Evolutionary conservation across 1,140 invertebrate genomes (phyloP).

Genomic region (Hetaerina americana): DNA sequence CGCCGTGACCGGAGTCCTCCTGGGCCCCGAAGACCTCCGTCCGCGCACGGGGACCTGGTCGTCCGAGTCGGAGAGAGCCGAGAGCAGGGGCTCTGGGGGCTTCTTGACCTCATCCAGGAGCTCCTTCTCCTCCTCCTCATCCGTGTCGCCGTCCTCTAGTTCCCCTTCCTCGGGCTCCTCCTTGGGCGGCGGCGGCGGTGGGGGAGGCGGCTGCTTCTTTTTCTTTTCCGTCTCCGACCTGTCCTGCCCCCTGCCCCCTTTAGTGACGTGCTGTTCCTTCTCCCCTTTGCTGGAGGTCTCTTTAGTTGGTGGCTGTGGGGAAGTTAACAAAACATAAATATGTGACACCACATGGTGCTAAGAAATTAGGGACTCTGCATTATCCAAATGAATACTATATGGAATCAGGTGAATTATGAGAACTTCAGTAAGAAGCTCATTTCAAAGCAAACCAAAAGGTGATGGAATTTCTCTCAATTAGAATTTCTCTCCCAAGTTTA

Average conservation of each 20-base stretch:
- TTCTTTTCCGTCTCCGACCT: conserved; percentile 16
- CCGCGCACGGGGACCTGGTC: conserved; percentile 25
- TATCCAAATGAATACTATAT: no score
- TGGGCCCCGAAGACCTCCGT: conserved; percentile 25
- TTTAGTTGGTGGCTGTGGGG: background rate
- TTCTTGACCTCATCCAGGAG: conserved; percentile 25
- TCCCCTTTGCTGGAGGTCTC: background rate
- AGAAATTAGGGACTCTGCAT: no score
- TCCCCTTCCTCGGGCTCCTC: conserved; percentile 23
- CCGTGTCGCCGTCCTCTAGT: conserved; percentile 22
- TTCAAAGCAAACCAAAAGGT: no score
- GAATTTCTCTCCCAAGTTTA: no score
- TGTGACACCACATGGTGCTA: no score
- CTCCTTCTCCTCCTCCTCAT: conserved; percentile 28
- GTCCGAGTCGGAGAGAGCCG: conserved; percentile 27
- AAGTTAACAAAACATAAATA: background rate
- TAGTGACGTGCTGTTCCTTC: conserved; percentile 18
- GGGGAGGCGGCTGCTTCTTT: conserved; percentile 12
- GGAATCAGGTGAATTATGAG: no score
- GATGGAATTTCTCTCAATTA: no score
- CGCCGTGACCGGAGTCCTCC: conserved; percentile 13
- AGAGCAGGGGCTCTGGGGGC: conserved; percentile 25
- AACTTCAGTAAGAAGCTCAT: no score
- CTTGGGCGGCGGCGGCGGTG: conserved; percentile 26
- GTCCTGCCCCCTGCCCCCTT: conserved; percentile 19